Conservation (phyloP, 2,888 invertebrate species). For the Sinelater perroti region DNA sequence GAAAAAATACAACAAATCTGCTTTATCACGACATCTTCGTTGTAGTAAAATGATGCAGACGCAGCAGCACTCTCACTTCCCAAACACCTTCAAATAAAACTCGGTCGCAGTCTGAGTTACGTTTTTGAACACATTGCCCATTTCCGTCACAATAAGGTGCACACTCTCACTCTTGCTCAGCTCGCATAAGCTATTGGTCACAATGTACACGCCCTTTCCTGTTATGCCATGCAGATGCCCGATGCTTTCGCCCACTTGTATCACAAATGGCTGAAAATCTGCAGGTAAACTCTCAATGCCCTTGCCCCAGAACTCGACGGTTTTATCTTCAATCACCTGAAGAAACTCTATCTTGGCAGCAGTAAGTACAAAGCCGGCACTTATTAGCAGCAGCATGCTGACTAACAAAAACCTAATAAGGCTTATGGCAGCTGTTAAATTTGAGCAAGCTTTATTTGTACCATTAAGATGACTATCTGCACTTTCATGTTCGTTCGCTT, state of each 20-base stretch:
- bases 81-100: conserved; percentile 34
- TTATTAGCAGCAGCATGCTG: conserved; percentile 30
- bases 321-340: conserved; percentile 42
- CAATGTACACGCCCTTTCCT: conserved; percentile 38
- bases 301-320: conserved; percentile 39
- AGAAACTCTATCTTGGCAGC: conserved; percentile 45
- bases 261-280: conserved; percentile 39
- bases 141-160: conserved; percentile 26
- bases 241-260: conserved; percentile 39
- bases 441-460: conserved; percentile 12
- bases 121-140: conserved; percentile 28
- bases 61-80: conserved; percentile 5
- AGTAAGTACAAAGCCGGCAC: conserved; percentile 46
- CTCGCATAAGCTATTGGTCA: conserved; percentile 31
- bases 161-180: conserved; percentile 31
- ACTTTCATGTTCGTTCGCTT: conserved; percentile 8
- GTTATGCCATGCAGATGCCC: conserved; percentile 42
- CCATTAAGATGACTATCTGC: background rate
- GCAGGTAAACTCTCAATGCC: conserved; percentile 42
- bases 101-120: conserved; percentile 27
- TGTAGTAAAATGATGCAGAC: background rate
- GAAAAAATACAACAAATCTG: conserved; percentile 10
- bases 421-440: conserved; percentile 30
- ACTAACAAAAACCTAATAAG: conserved; percentile 33
- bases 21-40: conserved; percentile 4